Evolutionary conservation across 2,888 invertebrate genomes (phyloP).

Genomic region (Mimas tiliae): DNA sequence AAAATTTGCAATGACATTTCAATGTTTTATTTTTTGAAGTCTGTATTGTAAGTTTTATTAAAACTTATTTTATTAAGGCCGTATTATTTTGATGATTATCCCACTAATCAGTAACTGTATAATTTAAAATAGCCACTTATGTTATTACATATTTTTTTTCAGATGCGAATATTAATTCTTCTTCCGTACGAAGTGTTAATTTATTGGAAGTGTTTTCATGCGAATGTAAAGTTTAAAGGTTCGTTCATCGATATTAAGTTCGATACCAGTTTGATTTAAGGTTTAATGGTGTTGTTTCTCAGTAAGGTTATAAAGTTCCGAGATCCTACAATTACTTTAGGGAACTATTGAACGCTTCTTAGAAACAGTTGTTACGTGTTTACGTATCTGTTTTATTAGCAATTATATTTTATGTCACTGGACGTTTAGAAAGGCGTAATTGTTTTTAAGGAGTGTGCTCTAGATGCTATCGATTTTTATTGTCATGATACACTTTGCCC

Average conservation of each 20-base stretch:
- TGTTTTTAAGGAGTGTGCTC: background rate
- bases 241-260: background rate
- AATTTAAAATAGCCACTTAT: too few relatives aligned
- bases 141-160: too few relatives aligned
- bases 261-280: background rate
- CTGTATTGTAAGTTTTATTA: too few relatives aligned
- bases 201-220: background rate
- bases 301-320: constrained; percentile 10
- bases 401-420: constrained; percentile 18
- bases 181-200: too few relatives aligned
- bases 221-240: background rate
- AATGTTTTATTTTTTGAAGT: too few relatives aligned
- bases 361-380: constrained; percentile 16
- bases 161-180: too few relatives aligned
- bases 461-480: constrained; percentile 6
- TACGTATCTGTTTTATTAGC: constrained; percentile 18
- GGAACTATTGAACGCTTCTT: constrained; percentile 15
- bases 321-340: constrained; percentile 17
- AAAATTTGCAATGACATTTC: too few relatives aligned
- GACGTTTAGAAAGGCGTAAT: constrained; percentile 6
- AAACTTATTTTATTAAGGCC: too few relatives aligned
- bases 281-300: constrained; percentile 7
- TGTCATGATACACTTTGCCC: background rate
- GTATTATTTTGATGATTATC: too few relatives aligned
- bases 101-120: too few relatives aligned